Percentiles rank a stretch among this genome's conserved stretches.
These are phyloP conservation scores for Artemia sinica DNA, from an alignment of 2,888 invertebrate species.

Conservation along the genomic window DNA sequence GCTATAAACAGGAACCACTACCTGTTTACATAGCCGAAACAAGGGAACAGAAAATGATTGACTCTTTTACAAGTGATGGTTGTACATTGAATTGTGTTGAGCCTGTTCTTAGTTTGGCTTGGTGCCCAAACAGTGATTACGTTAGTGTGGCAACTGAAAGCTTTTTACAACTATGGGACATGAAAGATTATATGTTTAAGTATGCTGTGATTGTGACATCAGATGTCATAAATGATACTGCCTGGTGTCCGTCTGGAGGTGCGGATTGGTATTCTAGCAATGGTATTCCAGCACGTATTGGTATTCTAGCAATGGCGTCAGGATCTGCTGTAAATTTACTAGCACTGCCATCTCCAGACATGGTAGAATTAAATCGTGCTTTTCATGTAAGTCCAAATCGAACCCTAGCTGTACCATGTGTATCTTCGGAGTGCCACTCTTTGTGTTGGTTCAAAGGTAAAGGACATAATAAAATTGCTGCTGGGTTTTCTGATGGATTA, in stretches of 20 bases:
- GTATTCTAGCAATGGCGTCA: not conserved
- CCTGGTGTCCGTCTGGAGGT: constrained; percentile 9
- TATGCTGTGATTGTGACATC: not conserved
- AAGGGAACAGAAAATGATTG: not conserved
- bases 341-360: not conserved
- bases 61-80: not conserved
- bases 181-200: not conserved
- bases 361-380: not conserved
- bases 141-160: not conserved
- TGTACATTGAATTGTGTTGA: not conserved
- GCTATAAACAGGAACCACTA: not conserved
- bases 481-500: not conserved
- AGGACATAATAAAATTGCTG: not conserved
- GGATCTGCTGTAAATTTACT: not conserved
- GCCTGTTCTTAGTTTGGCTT: not conserved
- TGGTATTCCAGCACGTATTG: not conserved
- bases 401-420: constrained; percentile 3
- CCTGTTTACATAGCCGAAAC: not conserved
- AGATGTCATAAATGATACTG: not conserved
- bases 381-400: constrained; percentile 3
- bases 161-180: not conserved
- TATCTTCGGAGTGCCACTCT: not conserved
- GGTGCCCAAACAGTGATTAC: not conserved
- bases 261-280: not conserved
- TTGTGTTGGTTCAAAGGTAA: not conserved